phyloP scores from a whole-genome alignment of 2,888 invertebrate genomes.

The Azorinus chamasolen region DNA sequence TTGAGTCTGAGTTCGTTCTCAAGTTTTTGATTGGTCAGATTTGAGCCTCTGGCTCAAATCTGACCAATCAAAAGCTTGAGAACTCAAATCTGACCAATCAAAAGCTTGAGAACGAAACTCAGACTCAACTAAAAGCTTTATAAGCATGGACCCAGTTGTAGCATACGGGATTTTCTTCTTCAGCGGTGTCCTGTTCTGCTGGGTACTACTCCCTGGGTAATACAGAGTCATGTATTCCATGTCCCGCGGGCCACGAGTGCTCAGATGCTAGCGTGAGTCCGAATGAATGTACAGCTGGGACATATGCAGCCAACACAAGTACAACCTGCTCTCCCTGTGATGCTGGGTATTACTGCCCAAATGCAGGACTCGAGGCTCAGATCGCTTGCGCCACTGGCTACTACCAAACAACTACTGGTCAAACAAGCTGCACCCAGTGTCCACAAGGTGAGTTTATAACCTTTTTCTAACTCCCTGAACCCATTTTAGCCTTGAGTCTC shows the following conservation, averaged over 20 bases:
- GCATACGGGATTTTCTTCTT: no score
- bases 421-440: slow-evolving; percentile 77
- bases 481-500: no score
- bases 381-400: slow-evolving; percentile 75
- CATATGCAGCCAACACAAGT: slow-evolving; percentile 68
- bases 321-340: slow-evolving; percentile 74
- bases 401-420: slow-evolving; percentile 73
- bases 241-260: slow-evolving; percentile 81
- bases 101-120: no score
- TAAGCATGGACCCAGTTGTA: no score
- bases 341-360: slow-evolving; percentile 77
- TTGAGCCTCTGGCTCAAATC: no score
- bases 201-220: slow-evolving; percentile 80
- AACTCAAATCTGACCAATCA: no score
- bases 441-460: slow-evolving; percentile 73
- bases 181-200: slow-evolving; percentile 68
- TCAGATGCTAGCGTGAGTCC: slow-evolving; percentile 51
- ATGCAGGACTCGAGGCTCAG: slow-evolving; percentile 68
- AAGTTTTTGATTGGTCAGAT: no score
- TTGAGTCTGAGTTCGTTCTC: no score
- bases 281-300: slow-evolving; percentile 69
- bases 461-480: no score
- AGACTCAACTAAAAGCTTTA: no score
- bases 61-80: no score
- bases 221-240: slow-evolving; percentile 75